A percentile compares a stretch with the other conserved stretches of the same genome.
Conservation (phyloP, 2,113 vertebrate species). For the Lagopus muta region DNA sequence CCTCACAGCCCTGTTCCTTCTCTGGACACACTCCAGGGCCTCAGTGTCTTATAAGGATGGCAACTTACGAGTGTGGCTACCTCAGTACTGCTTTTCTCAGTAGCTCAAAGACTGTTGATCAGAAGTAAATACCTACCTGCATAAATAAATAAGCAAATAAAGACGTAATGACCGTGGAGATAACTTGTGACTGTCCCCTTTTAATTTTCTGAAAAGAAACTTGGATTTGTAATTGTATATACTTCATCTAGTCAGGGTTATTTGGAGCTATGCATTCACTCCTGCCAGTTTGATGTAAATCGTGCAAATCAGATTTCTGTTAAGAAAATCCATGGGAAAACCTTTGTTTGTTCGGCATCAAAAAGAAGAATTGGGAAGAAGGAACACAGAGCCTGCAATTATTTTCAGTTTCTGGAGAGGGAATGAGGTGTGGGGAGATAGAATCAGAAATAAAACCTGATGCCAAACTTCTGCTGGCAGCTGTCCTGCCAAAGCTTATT, state of each 20-base stretch:
- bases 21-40: too few relatives aligned
- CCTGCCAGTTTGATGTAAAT: not conserved
- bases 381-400: accelerated
- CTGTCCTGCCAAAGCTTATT: not conserved
- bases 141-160: not conserved
- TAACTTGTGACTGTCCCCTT: not conserved
- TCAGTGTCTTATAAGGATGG: too few relatives aligned
- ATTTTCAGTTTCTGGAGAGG: not conserved
- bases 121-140: too few relatives aligned
- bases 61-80: too few relatives aligned
- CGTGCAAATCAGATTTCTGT: not conserved
- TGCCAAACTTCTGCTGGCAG: not conserved
- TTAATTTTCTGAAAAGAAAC: not conserved
- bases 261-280: not conserved
- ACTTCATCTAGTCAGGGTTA: not conserved
- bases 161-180: not conserved
- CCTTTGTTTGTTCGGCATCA: not conserved
- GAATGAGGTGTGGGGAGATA: not conserved
- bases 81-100: too few relatives aligned
- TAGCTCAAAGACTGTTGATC: too few relatives aligned
- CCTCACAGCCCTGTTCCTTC: too few relatives aligned
- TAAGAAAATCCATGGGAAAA: not conserved
- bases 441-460: not conserved
- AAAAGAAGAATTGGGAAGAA: not conserved
- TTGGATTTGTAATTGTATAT: not conserved